Conservation (phyloP, 2,113 vertebrate species). For the Callaeas wilsoni region DNA sequence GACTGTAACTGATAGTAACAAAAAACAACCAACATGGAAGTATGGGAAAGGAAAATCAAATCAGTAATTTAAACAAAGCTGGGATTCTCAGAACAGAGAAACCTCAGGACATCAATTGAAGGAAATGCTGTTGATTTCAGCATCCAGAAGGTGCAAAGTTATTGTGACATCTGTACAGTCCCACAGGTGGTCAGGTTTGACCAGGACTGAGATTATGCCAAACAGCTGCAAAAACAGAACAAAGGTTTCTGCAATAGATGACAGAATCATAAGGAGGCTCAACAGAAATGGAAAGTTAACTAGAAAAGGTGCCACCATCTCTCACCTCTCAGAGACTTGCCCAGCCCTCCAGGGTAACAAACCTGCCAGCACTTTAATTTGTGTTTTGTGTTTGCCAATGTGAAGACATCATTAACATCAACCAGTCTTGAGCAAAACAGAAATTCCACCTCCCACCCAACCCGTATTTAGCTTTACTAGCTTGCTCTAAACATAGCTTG, state of each 20-base stretch:
- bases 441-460: neutral
- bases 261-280: neutral
- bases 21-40: neutral
- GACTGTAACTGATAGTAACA: neutral
- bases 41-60: neutral
- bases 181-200: neutral
- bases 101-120: neutral
- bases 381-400: neutral
- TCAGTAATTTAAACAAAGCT: neutral
- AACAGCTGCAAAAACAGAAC: neutral
- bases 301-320: neutral
- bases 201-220: neutral
- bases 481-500: neutral
- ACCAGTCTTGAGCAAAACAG: neutral
- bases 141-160: neutral
- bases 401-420: neutral
- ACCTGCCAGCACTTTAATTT: neutral
- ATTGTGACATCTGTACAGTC: neutral
- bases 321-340: neutral
- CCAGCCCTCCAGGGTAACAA: neutral
- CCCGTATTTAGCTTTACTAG: neutral
- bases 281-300: neutral
- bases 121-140: neutral
- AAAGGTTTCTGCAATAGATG: neutral
- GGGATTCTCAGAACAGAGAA: neutral